phyloP scores from a whole-genome alignment of 2,888 invertebrate species.

The Thymelicus sylvestris region DNA sequence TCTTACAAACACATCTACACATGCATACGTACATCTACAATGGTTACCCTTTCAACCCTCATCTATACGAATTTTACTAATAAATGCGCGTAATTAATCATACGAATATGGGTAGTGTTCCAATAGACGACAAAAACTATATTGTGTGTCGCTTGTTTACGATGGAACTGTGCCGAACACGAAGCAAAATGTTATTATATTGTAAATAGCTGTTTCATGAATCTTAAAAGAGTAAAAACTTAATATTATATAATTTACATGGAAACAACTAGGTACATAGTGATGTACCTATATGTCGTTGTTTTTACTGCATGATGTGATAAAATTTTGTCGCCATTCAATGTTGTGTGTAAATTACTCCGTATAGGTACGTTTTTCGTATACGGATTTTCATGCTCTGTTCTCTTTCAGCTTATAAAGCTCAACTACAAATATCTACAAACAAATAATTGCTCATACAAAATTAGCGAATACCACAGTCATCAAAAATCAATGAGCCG shows the following conservation, averaged over 20 bases:
- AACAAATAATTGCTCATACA: not conserved
- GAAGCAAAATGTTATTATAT: no score
- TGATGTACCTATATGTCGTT: no score
- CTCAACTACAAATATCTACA: not conserved
- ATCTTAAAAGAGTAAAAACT: no score
- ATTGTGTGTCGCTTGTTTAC: conserved; percentile 10
- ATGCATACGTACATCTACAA: conserved; percentile 50
- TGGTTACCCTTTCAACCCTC: conserved; percentile 76
- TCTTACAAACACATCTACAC: conserved; percentile 55
- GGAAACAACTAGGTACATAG: no score
- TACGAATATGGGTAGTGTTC: conserved; percentile 61
- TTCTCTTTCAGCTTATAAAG: not conserved
- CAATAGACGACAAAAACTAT: conserved; percentile 38
- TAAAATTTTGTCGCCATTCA: not conserved
- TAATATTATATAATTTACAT: no score
- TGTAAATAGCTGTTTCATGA: no score
- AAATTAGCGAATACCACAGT: conserved; percentile 52
- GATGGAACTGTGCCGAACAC: not conserved
- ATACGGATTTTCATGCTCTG: no score
- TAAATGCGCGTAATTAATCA: conserved; percentile 83
- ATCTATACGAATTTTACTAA: conserved; percentile 71
- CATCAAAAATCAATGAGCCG: conserved; percentile 79
- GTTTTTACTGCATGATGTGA: not conserved
- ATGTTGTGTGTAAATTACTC: not conserved
- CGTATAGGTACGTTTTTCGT: not conserved